Evolutionary conservation across 2,888 invertebrate species (phyloP).

Genomic region (Pogonocherus hispidulus): DNA sequence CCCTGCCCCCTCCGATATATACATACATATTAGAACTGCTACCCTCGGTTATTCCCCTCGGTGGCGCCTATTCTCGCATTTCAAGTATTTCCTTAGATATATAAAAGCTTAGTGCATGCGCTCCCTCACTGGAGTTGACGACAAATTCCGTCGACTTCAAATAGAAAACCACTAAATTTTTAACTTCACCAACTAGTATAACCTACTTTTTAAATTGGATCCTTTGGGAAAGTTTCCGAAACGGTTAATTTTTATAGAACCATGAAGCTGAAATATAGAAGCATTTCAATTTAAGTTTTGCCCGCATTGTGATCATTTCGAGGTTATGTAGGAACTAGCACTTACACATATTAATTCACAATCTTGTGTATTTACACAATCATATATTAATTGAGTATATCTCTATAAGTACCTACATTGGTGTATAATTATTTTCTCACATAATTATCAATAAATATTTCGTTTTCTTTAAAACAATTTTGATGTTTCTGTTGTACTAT

Average conservation of each 20-base stretch:
- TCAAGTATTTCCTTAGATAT: slow-evolving; percentile 9
- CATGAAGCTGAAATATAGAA: not conserved
- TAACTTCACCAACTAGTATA: not conserved
- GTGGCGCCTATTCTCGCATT: slow-evolving; percentile 5
- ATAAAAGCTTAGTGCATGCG: slow-evolving; percentile 2
- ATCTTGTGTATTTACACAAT: too few species aligned
- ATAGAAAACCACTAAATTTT: slow-evolving; percentile 1
- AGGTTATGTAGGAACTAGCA: too few species aligned
- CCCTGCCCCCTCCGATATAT: slow-evolving; percentile 15
- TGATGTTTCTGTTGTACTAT: too few species aligned
- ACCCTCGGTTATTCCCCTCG: slow-evolving; percentile 6
- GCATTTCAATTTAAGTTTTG: too few species aligned
- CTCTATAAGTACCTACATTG: too few species aligned
- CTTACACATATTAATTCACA: too few species aligned
- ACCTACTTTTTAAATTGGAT: not conserved
- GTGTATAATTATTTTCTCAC: too few species aligned
- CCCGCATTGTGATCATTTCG: too few species aligned
- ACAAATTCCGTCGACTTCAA: not conserved
- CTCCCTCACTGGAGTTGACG: not conserved
- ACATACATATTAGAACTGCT: slow-evolving; percentile 13
- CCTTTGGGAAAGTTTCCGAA: not conserved
- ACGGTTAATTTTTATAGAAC: not conserved
- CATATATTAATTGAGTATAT: too few species aligned
- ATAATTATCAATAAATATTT: too few species aligned
- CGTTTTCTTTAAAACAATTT: too few species aligned